These are phyloP conservation scores for Thera britannica DNA, from an alignment of 2,888 invertebrate genomes.

Conservation along the genomic window DNA sequence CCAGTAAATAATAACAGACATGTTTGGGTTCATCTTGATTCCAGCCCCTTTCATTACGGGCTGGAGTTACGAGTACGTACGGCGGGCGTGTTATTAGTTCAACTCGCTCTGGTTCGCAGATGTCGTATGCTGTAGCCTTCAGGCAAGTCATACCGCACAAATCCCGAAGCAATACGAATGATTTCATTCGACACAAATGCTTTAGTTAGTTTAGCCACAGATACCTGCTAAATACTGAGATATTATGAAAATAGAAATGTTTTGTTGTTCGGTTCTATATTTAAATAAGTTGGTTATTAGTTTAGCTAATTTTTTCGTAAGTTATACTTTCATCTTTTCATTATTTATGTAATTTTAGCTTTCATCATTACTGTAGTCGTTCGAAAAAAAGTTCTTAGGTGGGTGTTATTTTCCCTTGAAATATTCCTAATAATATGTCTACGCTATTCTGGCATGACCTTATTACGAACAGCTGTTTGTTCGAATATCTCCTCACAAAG, in stretches of 20 bases:
- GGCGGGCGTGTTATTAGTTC: constrained; percentile 67
- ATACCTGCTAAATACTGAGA: neutral
- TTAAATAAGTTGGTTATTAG: too few relatives aligned
- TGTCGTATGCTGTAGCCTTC: constrained; percentile 64
- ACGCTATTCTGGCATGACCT: neutral
- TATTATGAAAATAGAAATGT: too few relatives aligned
- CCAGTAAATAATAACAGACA: constrained; percentile 42
- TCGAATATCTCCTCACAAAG: constrained; percentile 44
- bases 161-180: constrained; percentile 1
- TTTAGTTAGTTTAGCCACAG: neutral
- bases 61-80: constrained; percentile 48
- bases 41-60: constrained; percentile 60
- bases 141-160: constrained; percentile 44
- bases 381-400: neutral
- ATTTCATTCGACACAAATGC: neutral
- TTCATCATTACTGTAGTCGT: neutral
- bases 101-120: constrained; percentile 64
- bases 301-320: too few relatives aligned
- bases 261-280: too few relatives aligned
- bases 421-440: constrained; percentile 3
- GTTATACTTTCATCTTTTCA: too few relatives aligned
- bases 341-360: too few relatives aligned
- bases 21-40: constrained; percentile 39
- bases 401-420: neutral
- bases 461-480: constrained; percentile 48